phyloP scores from a whole-genome alignment of 2,113 vertebrate species.

The Corythornis madagascariensis region DNA sequence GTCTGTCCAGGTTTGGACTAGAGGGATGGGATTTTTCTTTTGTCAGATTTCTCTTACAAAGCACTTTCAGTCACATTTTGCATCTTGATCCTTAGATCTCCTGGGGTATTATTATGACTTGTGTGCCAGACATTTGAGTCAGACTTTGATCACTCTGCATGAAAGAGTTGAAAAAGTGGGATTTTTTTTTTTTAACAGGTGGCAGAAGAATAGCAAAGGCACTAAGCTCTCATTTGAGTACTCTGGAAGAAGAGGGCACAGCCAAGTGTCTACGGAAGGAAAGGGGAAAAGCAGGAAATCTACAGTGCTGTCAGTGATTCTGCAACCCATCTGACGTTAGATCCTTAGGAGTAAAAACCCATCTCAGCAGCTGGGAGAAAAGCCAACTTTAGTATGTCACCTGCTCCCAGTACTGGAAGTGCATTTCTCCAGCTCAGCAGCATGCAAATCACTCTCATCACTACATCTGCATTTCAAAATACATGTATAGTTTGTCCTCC shows the following conservation, averaged over 20 bases:
- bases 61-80: neutral
- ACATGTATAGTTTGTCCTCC: neutral
- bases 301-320: neutral
- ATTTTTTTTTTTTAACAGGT: neutral
- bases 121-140: constrained; percentile 27
- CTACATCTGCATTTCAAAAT: neutral
- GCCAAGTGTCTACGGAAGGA: neutral
- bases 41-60: neutral
- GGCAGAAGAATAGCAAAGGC: neutral
- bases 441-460: neutral
- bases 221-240: neutral
- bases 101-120: neutral
- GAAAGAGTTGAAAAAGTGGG: constrained; percentile 20
- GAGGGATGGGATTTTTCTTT: neutral
- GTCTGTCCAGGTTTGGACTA: neutral
- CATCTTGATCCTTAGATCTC: constrained; percentile 22
- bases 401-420: neutral
- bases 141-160: constrained; percentile 33
- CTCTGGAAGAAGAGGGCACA: neutral
- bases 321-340: neutral
- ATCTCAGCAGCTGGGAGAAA: neutral
- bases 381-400: neutral
- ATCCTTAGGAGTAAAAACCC: neutral
- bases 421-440: neutral
- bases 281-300: neutral